A percentile compares a stretch with the other conserved stretches of the same genome.
These are phyloP conservation scores for Apomyelois bistriatella DNA, from an alignment of 2,888 invertebrate genomes.

Conservation along the genomic window DNA sequence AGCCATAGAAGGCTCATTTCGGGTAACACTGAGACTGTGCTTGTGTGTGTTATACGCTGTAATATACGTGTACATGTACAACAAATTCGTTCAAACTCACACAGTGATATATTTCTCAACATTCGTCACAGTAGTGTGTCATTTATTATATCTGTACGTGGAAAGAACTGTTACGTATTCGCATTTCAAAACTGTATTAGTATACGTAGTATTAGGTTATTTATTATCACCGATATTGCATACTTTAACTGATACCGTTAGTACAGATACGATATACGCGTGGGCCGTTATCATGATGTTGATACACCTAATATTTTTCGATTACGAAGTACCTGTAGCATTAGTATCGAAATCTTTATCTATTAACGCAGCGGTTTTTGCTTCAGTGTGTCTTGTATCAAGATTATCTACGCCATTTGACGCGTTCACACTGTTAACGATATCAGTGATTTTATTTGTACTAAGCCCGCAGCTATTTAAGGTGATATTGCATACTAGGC, in stretches of 20 bases:
- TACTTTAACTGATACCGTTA: slow-evolving; percentile 96
- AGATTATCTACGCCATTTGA: slow-evolving; percentile 91
- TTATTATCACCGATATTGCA: slow-evolving; percentile 94
- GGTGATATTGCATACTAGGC: slow-evolving; percentile 78
- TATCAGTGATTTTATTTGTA: slow-evolving; percentile 93
- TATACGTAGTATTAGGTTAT: slow-evolving; percentile 92
- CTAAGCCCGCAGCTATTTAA: slow-evolving; percentile 90
- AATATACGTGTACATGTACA: slow-evolving; percentile 86
- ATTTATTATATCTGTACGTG: slow-evolving; percentile 77
- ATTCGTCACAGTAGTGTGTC: slow-evolving; percentile 80
- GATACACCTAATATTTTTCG: slow-evolving; percentile 93
- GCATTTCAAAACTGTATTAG: slow-evolving; percentile 88
- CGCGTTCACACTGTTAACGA: slow-evolving; percentile 93
- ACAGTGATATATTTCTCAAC: slow-evolving; percentile 81
- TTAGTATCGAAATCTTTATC: slow-evolving; percentile 95
- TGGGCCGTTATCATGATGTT: slow-evolving; percentile 93
- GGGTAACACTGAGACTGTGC: slow-evolving; percentile 90
- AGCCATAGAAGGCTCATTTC: slow-evolving; percentile 87
- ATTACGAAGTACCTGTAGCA: slow-evolving; percentile 93
- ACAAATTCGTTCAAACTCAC: slow-evolving; percentile 83
- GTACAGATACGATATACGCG: slow-evolving; percentile 98
- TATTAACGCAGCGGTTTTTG: slow-evolving; percentile 96
- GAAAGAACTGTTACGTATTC: slow-evolving; percentile 56
- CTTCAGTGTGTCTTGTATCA: slow-evolving; percentile 96
- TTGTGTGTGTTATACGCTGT: slow-evolving; percentile 86